phyloP scores from a whole-genome alignment of 2,113 vertebrate genomes.

The Mirounga angustirostris region DNA sequence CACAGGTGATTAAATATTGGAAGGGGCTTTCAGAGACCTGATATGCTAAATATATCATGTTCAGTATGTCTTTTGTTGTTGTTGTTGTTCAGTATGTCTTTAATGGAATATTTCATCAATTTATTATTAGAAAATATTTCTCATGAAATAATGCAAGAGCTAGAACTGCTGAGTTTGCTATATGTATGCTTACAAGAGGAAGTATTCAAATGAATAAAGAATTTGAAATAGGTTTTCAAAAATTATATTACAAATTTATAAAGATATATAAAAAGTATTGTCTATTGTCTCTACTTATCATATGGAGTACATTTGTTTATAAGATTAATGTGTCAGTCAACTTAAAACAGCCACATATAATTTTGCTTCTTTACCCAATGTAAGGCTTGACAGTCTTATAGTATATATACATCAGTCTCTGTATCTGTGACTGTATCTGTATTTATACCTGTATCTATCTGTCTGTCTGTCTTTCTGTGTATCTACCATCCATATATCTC shows the following conservation, averaged over 20 bases:
- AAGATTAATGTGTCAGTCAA: background rate
- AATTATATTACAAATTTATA: background rate
- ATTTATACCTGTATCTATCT: background rate
- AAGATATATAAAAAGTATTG: background rate
- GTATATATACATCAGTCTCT: background rate
- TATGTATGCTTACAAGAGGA: background rate
- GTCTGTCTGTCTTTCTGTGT: background rate
- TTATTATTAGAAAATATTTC: background rate
- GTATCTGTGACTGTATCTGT: background rate
- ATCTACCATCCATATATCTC: too few relatives aligned
- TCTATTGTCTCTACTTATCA: background rate
- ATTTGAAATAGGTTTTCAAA: background rate
- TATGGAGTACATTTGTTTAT: background rate
- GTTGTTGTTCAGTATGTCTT: background rate
- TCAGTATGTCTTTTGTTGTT: background rate
- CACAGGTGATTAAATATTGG: background rate
- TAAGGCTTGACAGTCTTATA: background rate
- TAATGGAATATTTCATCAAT: background rate
- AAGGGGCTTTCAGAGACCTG: background rate
- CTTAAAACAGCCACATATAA: background rate
- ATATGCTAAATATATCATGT: background rate
- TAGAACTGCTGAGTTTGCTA: background rate
- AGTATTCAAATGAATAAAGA: background rate
- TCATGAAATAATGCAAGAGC: background rate
- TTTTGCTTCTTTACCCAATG: background rate